These are phyloP conservation scores for Dascyllus trimaculatus DNA, from an alignment of 2,113 vertebrate species.

Conservation along the genomic window DNA sequence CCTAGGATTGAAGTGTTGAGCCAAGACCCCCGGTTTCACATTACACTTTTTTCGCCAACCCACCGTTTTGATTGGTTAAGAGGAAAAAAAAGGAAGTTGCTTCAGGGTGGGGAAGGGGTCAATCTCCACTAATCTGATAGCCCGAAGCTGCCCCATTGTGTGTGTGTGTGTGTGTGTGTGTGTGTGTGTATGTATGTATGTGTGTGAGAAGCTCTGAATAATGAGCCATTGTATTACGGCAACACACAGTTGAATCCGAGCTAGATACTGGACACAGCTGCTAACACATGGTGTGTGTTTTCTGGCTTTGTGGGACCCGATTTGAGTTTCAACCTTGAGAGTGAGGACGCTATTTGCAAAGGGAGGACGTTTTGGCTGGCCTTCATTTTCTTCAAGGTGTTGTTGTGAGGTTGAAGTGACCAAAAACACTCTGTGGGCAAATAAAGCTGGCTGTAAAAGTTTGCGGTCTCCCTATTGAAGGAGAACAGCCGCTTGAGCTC, in stretches of 20 bases:
- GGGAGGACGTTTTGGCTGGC: background rate
- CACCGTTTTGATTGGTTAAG: constrained; percentile 75
- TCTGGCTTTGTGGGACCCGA: constrained; percentile 31
- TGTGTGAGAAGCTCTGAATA: constrained; percentile 69
- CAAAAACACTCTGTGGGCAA: background rate
- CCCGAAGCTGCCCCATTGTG: constrained; percentile 71
- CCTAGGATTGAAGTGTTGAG: constrained; percentile 71
- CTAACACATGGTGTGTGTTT: constrained; percentile 67
- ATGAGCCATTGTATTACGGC: constrained; percentile 84
- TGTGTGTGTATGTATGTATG: constrained; percentile 41
- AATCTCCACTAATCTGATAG: constrained; percentile 78
- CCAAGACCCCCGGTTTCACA: constrained; percentile 77
- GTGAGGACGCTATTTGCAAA: constrained; percentile 20
- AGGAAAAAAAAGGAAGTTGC: constrained; percentile 66
- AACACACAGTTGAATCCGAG: constrained; percentile 65
- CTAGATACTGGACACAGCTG: constrained; percentile 67
- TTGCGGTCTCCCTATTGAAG: background rate
- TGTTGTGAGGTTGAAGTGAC: constrained; percentile 24
- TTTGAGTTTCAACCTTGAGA: constrained; percentile 28
- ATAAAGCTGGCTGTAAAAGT: background rate
- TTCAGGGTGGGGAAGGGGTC: constrained; percentile 77
- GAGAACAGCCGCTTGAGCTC: background rate
- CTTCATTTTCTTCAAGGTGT: constrained; percentile 22
- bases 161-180: constrained; percentile 53
- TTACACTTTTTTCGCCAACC: constrained; percentile 82